These are phyloP conservation scores for Lepisosteus oculatus DNA, from an alignment of 2,113 vertebrate genomes.

Conservation along the genomic window DNA sequence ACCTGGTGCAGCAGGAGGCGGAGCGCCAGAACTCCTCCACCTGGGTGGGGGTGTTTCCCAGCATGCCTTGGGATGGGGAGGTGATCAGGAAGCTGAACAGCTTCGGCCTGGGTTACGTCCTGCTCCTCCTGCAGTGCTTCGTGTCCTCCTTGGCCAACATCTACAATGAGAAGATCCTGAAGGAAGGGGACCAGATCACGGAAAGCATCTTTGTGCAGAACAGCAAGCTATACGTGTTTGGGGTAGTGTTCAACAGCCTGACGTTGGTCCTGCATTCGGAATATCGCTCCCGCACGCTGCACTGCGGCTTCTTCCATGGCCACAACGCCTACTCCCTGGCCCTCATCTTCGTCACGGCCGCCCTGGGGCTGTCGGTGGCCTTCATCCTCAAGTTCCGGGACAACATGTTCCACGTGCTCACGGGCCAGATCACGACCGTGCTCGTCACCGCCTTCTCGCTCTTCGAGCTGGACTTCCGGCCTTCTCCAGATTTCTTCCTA, in stretches of 20 bases:
- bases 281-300: constrained; percentile 69
- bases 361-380: constrained; percentile 88
- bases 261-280: constrained; percentile 71
- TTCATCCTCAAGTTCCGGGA: constrained; percentile 97
- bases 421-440: constrained; percentile 89
- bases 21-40: constrained; percentile 46
- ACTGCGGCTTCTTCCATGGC: constrained; percentile 89
- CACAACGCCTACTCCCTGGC: constrained; percentile 84
- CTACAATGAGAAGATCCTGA: constrained; percentile 97
- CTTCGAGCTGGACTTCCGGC: constrained; percentile 87
- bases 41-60: constrained; percentile 44
- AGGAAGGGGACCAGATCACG: constrained; percentile 80
- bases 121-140: constrained; percentile 89
- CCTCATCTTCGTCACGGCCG: constrained; percentile 88
- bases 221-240: constrained; percentile 88
- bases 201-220: constrained; percentile 96
- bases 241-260: constrained; percentile 84
- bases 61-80: constrained; percentile 70
- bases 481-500: constrained; percentile 88
- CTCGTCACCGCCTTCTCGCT: constrained; percentile 84
- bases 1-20: constrained; percentile 57
- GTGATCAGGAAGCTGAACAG: constrained; percentile 61
- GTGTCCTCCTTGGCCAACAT: constrained; percentile 94
- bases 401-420: constrained; percentile 98
- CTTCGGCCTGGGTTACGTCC: constrained; percentile 81